phyloP scores from a whole-genome alignment of 2,113 vertebrate species.

The Calidris pygmaea region DNA sequence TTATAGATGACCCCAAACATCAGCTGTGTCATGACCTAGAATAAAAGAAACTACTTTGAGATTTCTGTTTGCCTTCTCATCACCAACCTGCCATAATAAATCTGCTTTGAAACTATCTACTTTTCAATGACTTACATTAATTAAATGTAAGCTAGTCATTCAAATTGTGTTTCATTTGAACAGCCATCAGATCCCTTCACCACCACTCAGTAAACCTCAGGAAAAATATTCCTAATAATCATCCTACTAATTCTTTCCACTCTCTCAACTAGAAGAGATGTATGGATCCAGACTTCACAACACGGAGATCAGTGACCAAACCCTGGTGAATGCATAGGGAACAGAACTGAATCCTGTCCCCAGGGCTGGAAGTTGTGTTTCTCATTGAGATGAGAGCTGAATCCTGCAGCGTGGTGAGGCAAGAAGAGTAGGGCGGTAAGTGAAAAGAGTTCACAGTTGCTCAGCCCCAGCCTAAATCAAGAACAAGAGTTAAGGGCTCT shows the following conservation, averaged over 20 bases:
- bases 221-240: neutral
- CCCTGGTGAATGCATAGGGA: neutral
- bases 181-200: neutral
- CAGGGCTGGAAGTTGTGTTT: neutral
- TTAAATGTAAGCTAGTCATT: neutral
- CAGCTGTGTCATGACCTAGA: neutral
- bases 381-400: neutral
- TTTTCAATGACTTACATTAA: neutral
- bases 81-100: neutral
- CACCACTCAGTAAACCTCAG: neutral
- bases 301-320: neutral
- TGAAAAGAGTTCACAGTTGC: neutral
- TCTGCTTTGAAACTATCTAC: neutral
- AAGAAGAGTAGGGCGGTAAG: neutral
- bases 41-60: neutral
- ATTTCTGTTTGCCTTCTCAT: neutral
- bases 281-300: neutral
- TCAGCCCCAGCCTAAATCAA: neutral
- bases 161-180: neutral
- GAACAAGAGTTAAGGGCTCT: neutral
- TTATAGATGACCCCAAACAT: neutral
- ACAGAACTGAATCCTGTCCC: neutral
- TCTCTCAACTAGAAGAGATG: neutral
- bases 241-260: neutral
- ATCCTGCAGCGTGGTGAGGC: neutral